Conservation (phyloP, 2,113 vertebrate genomes). For the Serilophus lunatus region DNA sequence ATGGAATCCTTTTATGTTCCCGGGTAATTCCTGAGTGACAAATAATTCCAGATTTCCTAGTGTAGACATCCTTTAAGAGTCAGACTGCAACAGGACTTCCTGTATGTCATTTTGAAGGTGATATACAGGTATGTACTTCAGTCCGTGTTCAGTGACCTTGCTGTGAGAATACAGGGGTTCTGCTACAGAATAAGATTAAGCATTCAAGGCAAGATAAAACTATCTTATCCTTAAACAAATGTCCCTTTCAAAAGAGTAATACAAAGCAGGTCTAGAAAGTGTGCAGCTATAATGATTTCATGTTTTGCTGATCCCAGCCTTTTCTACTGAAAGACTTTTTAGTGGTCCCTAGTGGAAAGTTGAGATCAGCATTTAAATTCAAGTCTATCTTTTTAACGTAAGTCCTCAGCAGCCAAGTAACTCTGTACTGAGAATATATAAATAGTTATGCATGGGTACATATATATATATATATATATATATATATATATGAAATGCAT, state of each 20-base stretch:
- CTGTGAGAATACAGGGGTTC: background rate
- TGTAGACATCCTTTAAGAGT: background rate
- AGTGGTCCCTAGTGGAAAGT: slow-evolving; percentile 76
- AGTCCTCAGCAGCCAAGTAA: slow-evolving; percentile 65
- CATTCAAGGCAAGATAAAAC: slow-evolving; percentile 57
- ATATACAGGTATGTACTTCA: background rate
- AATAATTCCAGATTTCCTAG: background rate
- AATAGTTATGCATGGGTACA: slow-evolving; percentile 18
- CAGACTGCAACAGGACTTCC: background rate
- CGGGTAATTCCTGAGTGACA: background rate
- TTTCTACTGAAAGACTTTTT: slow-evolving; percentile 79
- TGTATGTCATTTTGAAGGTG: background rate
- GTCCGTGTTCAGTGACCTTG: background rate
- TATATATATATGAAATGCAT: slow-evolving; percentile 25
- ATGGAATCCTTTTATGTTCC: background rate
- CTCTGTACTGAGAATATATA: slow-evolving; percentile 66
- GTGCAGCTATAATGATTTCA: slow-evolving; percentile 76
- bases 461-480: background rate
- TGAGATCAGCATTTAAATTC: slow-evolving; percentile 81
- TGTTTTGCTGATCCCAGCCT: slow-evolving; percentile 79
- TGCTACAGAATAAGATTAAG: slow-evolving; percentile 31
- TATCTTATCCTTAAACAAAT: slow-evolving; percentile 77
- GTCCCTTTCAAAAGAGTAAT: slow-evolving; percentile 74
- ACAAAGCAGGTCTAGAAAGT: slow-evolving; percentile 74
- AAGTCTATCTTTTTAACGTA: slow-evolving; percentile 73